phyloP scores from a whole-genome alignment of 2,888 invertebrate genomes.

The Piscicola geometra region DNA sequence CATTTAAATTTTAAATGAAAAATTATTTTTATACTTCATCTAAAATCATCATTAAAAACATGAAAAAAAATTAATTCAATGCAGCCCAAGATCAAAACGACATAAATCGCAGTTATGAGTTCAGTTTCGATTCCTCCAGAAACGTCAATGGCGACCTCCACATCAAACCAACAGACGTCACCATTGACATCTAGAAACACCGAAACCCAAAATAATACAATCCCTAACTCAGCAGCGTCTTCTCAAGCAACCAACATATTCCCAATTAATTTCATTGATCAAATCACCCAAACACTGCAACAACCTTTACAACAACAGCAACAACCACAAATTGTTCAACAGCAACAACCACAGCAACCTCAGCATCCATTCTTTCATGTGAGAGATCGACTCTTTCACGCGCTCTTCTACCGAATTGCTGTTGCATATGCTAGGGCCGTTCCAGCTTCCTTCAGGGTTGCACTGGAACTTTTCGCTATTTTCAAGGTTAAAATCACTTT shows the following conservation, averaged over 20 bases:
- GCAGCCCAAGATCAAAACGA: too few relatives aligned
- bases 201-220: neutral
- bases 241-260: neutral
- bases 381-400: slow-evolving; percentile 85
- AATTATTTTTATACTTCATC: too few relatives aligned
- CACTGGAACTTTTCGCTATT: slow-evolving; percentile 77
- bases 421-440: slow-evolving; percentile 85
- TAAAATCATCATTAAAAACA: too few relatives aligned
- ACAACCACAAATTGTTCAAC: slow-evolving; percentile 25
- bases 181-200: neutral
- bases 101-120: too few relatives aligned
- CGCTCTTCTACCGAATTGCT: slow-evolving; percentile 83
- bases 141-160: neutral
- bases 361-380: slow-evolving; percentile 60
- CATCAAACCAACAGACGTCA: neutral
- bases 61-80: too few relatives aligned
- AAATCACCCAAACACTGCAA: neutral
- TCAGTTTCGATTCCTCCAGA: too few relatives aligned
- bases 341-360: slow-evolving; percentile 34
- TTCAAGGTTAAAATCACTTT: slow-evolving; percentile 64
- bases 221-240: neutral
- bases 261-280: neutral
- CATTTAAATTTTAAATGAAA: too few relatives aligned
- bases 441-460: slow-evolving; percentile 71
- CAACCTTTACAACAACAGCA: neutral